These are phyloP conservation scores for Indicator indicator DNA, from an alignment of 2,113 vertebrate species.

Conservation along the genomic window DNA sequence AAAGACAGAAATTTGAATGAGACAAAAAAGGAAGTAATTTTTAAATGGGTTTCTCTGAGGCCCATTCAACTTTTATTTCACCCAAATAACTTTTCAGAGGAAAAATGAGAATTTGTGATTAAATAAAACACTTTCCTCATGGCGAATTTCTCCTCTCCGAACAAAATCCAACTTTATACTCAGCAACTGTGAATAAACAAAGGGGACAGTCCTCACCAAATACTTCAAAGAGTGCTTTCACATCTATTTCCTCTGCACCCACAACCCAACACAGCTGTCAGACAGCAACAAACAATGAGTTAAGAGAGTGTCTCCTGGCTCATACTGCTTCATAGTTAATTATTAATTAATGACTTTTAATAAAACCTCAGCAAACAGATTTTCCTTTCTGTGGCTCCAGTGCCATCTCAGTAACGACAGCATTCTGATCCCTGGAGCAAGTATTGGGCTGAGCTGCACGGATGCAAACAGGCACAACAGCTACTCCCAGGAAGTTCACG, in stretches of 20 bases:
- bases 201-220: background rate
- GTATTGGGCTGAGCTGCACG: background rate
- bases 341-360: background rate
- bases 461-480: background rate
- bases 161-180: background rate
- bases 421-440: background rate
- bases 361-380: background rate
- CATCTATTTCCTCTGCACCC: background rate
- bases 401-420: background rate
- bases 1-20: background rate
- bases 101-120: background rate
- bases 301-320: background rate
- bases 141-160: background rate
- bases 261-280: fast-evolving
- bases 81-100: background rate
- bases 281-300: background rate
- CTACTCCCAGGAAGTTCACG: background rate
- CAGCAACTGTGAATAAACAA: background rate
- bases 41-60: background rate
- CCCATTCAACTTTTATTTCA: background rate
- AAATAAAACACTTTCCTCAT: background rate
- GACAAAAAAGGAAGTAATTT: background rate
- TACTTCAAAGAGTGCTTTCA: background rate
- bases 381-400: background rate
- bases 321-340: background rate